These are phyloP conservation scores for Micronycteris hirsuta DNA, from an alignment of 2,113 vertebrate genomes.

Conservation along the genomic window DNA sequence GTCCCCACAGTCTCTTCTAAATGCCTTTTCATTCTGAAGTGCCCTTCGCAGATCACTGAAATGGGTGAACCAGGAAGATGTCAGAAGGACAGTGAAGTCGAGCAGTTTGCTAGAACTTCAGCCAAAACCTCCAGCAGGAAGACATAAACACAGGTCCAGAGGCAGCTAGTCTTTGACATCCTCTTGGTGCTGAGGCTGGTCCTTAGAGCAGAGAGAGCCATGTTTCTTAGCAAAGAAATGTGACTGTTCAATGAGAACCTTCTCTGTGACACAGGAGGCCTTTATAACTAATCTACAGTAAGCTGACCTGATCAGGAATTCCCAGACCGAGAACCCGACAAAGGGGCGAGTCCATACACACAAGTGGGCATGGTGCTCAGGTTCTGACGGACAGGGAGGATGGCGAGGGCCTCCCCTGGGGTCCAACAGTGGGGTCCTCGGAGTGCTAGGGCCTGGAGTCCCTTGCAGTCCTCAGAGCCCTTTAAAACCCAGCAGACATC, in stretches of 20 bases:
- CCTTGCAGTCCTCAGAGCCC: no score
- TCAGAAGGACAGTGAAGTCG: not conserved
- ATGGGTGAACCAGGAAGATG: not conserved
- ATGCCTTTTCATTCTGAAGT: slow-evolving; percentile 20
- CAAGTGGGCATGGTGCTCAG: not conserved
- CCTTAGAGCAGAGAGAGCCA: not conserved
- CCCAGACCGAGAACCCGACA: not conserved
- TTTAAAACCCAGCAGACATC: not conserved
- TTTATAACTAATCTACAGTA: not conserved
- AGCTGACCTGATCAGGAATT: not conserved
- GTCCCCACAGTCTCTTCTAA: not conserved
- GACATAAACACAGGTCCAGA: no score
- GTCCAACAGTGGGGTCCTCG: not conserved
- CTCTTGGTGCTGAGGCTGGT: not conserved
- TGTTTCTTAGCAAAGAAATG: not conserved
- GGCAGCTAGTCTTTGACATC: not conserved
- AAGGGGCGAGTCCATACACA: not conserved
- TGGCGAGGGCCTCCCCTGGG: no score
- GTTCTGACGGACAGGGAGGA: not conserved
- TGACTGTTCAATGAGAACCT: not conserved
- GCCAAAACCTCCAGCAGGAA: not conserved
- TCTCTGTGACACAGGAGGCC: not conserved
- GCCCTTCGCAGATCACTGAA: not conserved
- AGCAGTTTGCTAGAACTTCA: not conserved
- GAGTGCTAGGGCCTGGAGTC: not conserved